A percentile compares a stretch with the other conserved stretches of the same genome.
Evolutionary conservation across 2,797 vertebrate genomes (phyloP).

Genomic region (Hypotaenidia philippensis): DNA sequence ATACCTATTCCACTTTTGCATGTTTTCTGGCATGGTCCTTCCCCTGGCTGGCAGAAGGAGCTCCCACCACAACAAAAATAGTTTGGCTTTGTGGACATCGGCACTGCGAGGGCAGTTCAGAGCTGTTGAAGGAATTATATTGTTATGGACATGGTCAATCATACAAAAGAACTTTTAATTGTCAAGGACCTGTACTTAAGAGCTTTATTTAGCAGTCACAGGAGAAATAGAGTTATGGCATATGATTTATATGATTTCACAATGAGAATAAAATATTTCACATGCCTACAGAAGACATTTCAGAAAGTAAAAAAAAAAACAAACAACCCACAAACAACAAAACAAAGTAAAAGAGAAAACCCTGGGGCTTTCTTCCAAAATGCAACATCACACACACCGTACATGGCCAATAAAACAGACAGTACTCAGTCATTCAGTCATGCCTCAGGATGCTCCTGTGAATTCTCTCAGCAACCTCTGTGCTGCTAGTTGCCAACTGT

Average conservation of each 20-base stretch:
- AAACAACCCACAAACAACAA: neutral
- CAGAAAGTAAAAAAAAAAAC: neutral
- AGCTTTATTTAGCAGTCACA: neutral
- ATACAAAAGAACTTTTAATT: neutral
- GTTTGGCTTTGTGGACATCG: neutral
- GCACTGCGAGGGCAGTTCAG: neutral
- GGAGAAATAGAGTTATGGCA: neutral
- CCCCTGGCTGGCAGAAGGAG: neutral
- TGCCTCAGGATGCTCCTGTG: neutral
- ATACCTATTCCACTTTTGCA: neutral
- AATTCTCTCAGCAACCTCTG: neutral
- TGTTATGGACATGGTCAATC: neutral
- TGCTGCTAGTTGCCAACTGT: neutral
- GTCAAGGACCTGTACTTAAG: neutral
- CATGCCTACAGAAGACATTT: neutral
- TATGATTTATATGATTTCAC: neutral
- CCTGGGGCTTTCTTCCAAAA: slow-evolving; percentile 22
- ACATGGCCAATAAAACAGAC: neutral
- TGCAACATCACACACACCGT: neutral
- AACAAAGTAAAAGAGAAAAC: too few relatives aligned
- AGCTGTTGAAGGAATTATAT: neutral
- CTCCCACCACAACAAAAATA: neutral
- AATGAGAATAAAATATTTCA: neutral
- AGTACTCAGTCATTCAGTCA: neutral
- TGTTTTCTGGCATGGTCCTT: neutral